Evolutionary conservation across 2,797 vertebrate genomes (phyloP).

Genomic region (Phrynocephalus guinanensis): DNA sequence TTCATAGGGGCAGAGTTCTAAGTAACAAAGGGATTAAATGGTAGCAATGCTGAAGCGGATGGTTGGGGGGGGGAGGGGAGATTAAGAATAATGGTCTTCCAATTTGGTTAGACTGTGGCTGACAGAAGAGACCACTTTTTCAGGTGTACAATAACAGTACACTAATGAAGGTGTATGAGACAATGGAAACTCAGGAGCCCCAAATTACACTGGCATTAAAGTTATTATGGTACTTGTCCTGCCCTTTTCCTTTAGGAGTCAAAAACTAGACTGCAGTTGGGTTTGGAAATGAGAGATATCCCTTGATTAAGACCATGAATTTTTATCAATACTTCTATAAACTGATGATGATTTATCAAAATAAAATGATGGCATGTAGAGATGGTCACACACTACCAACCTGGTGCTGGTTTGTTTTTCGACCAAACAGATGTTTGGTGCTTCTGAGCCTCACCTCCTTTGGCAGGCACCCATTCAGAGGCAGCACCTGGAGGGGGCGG

Average conservation of each 20-base stretch:
- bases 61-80: too few relatives aligned
- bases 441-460: too few relatives aligned
- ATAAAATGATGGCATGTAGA: too few relatives aligned
- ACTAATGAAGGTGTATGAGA: background rate
- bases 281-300: background rate
- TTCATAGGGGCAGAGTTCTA: slow-evolving; percentile 21
- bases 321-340: background rate
- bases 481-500: too few relatives aligned
- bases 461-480: too few relatives aligned
- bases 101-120: background rate
- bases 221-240: background rate
- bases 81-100: slow-evolving; percentile 5
- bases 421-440: too few relatives aligned
- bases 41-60: background rate
- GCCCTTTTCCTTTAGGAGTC: background rate
- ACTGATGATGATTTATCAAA: too few relatives aligned
- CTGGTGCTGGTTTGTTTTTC: too few relatives aligned
- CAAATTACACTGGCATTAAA: background rate
- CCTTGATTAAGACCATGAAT: background rate
- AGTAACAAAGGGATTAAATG: slow-evolving; percentile 3
- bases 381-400: too few relatives aligned
- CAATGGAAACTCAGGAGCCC: background rate
- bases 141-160: too few relatives aligned
- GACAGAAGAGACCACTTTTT: background rate
- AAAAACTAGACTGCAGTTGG: background rate